Base-by-base conservation (phyloP, 2,888 invertebrate species). In the Eubasilissa splendida region DNA sequence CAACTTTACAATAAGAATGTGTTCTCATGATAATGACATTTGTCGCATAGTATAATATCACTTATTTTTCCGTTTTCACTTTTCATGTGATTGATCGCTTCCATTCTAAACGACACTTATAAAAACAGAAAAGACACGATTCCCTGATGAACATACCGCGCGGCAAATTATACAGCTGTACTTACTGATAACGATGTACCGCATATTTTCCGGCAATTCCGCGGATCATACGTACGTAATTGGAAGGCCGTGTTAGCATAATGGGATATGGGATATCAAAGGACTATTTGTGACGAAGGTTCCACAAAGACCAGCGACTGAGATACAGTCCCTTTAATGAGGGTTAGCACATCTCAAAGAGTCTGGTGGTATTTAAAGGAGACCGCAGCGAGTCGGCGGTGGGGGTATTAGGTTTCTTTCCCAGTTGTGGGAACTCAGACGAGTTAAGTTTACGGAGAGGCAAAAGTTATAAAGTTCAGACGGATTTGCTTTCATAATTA, bases 401-500 rank as follows among this genome's bases (percentile, higher is more conserved):
- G 50, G 22, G 33, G 9, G 63, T 52, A 76, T 76, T 53, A 63
- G 52, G 76, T 76, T 76, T 76, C 76, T 76, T 76, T 76, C 60
- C 50, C 9, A 50, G 66, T n/a, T 4, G 31, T 33, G 11, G 22
- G 31, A 10, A 63, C 10, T 33, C 60, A 60, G 11, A n/a, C 31
- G 42, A 66, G 12, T 42, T 7, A 75, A 75, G 14, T 74, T 73
- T 58, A 50, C 11, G 59, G 50, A 53, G 73, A 50, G 14, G 74
- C n/a, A n/a, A 59, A 59, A 74, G 74, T 60, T 60, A 59, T 9
- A 50, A 63, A 63, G 76, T 76, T 71, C 22, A 11, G 76, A 42
- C 42, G 63, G 76, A 76, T 76, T 63, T 76, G 54, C 63, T 63
- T 76, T 63, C 60, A 76, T 76, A 63, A 76, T 76, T 76, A 76